Evolutionary conservation across 2,888 invertebrate species (phyloP), one percentile per base, ranked within the genome.

Genomic region (Microctonus hyperodae): DNA sequence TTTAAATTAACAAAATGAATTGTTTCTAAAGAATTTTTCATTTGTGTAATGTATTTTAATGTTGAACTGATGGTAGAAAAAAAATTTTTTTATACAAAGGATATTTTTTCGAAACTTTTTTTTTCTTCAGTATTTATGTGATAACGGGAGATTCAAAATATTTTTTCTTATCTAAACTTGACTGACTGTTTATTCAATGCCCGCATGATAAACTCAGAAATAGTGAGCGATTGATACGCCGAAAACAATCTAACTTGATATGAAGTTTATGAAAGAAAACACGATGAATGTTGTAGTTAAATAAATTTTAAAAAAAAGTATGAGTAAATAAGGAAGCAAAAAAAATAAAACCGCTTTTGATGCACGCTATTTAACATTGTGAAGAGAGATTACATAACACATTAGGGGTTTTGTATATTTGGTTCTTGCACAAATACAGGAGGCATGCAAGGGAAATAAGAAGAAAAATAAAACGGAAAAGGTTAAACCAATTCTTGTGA

Each of bases 401-500:
- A 48, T 13, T 40, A 44, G 58, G 58, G 58, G 11, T 53, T 44
- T 59, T 44, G 40, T 55, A 55, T 40, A 33, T 68, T 37, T 74
- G 67, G 72, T 72, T 75, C 16, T 44, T 44, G 62, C n/a, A n/a
- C 55, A 60, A 44, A 72, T 74, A 69, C 76, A 83, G 83, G 83
- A 82, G 70, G 74, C 71, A 74, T 84, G 84, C 84, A 88, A 84
- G 70, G 81, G 82, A 83, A 88, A 87, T 80, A 89, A 89, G 86
- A 90, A 90, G 86, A 90, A 90, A 81, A 86, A 86, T 78, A 91
- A 90, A 86, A 88, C 88, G 85, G 88, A 89, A 81, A 90, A 90
- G 85, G 87, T 91, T 79, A 91, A 91, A 83, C 90, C 92, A 76
- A 92, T 93, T 84, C 87, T 92, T 81, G 77, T 90, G 78, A 92